Conservation (phyloP, 2,113 vertebrate species). For the Anseranas semipalmata region DNA sequence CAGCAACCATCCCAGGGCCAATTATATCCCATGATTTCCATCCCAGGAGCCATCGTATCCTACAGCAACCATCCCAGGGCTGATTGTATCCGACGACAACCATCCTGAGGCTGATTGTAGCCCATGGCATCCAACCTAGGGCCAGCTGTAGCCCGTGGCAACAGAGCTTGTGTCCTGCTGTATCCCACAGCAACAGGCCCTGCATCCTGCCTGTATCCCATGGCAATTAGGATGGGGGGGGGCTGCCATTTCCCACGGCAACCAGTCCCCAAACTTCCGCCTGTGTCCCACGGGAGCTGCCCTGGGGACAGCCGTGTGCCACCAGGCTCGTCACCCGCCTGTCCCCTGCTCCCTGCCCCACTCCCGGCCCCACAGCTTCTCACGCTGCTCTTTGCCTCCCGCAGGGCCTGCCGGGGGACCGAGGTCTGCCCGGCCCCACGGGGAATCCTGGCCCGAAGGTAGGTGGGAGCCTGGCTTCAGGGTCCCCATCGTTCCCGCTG, state of each 20-base stretch:
- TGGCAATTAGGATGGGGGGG: neutral
- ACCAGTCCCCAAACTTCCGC: neutral
- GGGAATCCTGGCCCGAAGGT: conserved; percentile 90
- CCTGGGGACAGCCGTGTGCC: neutral
- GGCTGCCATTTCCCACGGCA: neutral
- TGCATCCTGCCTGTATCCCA: neutral
- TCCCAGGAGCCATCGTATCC: too few relatives aligned
- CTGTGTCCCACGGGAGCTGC: neutral
- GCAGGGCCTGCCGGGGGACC: conserved; percentile 82
- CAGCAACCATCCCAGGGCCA: too few relatives aligned
- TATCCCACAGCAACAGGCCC: neutral
- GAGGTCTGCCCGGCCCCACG: conserved; percentile 84
- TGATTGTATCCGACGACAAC: neutral
- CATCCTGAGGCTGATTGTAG: neutral
- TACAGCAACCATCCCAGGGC: too few relatives aligned
- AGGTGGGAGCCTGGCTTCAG: neutral
- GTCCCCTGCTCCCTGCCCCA: neutral
- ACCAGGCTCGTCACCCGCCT: neutral
- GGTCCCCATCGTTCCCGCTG: neutral
- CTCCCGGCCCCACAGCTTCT: neutral
- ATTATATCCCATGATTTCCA: too few relatives aligned
- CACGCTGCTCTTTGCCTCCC: neutral
- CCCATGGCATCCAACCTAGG: neutral
- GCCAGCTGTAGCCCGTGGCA: neutral
- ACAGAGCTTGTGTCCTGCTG: neutral